Evolutionary conservation across 2,888 invertebrate species (phyloP).

Genomic region (Cordilura impudica): DNA sequence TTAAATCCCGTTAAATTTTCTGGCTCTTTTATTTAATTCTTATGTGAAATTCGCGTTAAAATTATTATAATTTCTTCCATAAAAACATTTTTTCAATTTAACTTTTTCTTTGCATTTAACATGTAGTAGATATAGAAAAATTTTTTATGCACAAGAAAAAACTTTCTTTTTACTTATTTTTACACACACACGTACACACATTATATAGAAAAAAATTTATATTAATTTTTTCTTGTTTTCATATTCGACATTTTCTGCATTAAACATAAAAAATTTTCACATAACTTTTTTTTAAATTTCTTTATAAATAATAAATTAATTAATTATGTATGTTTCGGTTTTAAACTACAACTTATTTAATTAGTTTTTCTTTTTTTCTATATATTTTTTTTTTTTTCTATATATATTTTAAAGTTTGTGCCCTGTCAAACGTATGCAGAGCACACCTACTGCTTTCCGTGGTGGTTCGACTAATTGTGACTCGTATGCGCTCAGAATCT

Average conservation of each 20-base stretch:
- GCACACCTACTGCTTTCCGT: slow-evolving; percentile 62
- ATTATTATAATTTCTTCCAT: slow-evolving; percentile 27
- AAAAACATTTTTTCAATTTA: slow-evolving; percentile 24
- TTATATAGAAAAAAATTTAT: slow-evolving; percentile 54
- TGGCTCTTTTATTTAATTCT: not conserved
- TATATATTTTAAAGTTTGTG: slow-evolving; percentile 54
- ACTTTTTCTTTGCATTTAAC: slow-evolving; percentile 39
- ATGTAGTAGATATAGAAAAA: slow-evolving; percentile 45
- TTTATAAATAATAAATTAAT: slow-evolving; percentile 41
- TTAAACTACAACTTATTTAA: slow-evolving; percentile 60
- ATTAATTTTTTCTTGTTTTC: slow-evolving; percentile 64
- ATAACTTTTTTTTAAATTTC: slow-evolving; percentile 32
- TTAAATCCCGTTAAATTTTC: not conserved
- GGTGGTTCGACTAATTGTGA: slow-evolving; percentile 59
- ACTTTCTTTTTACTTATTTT: slow-evolving; percentile 57
- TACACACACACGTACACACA: slow-evolving; percentile 32
- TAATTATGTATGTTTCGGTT: slow-evolving; percentile 51
- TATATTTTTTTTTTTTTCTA: slow-evolving; percentile 43
- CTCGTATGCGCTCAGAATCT: slow-evolving; percentile 55
- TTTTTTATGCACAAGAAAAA: slow-evolving; percentile 52
- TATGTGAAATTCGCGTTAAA: not conserved
- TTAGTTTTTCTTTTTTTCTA: slow-evolving; percentile 52
- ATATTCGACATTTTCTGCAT: slow-evolving; percentile 53
- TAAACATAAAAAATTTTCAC: slow-evolving; percentile 53
- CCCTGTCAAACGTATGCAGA: slow-evolving; percentile 61